Conservation (phyloP, 2,797 vertebrate species). For the Melanotaenia trifasciata region DNA sequence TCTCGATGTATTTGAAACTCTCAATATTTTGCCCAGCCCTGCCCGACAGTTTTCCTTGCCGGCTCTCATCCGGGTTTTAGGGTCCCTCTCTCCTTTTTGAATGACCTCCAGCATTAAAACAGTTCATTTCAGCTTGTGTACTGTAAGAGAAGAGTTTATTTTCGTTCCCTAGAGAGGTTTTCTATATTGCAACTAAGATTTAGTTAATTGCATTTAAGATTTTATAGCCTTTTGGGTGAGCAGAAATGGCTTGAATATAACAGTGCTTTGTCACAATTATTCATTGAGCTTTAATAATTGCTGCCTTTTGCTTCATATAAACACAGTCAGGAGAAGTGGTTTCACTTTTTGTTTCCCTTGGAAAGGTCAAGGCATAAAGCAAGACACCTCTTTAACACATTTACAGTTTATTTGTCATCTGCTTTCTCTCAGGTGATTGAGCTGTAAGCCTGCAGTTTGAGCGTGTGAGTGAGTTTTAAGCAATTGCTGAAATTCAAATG, state of each 20-base stretch:
- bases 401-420: conserved; percentile 33
- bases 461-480: conserved; percentile 22
- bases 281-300: conserved; percentile 77
- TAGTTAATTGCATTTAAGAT: conserved; percentile 78
- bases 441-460: conserved; percentile 23
- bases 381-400: conserved; percentile 25
- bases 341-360: conserved; percentile 56
- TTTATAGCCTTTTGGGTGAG: conserved; percentile 77
- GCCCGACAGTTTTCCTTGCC: conserved; percentile 3
- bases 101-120: neutral
- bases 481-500: conserved; percentile 60
- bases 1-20: too few species aligned
- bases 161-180: conserved; percentile 4
- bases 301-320: conserved; percentile 55
- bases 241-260: conserved; percentile 51
- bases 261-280: conserved; percentile 63
- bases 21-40: too few species aligned
- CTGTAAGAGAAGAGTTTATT: conserved; percentile 8
- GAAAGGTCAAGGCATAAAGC: conserved; percentile 71
- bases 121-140: conserved; percentile 6
- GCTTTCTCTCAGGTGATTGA: conserved; percentile 54
- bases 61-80: neutral
- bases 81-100: neutral
- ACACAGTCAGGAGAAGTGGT: conserved; percentile 62
- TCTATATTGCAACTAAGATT: conserved; percentile 68